phyloP scores from a whole-genome alignment of 1,140 invertebrate genomes.

The Calliphora vicina region DNA sequence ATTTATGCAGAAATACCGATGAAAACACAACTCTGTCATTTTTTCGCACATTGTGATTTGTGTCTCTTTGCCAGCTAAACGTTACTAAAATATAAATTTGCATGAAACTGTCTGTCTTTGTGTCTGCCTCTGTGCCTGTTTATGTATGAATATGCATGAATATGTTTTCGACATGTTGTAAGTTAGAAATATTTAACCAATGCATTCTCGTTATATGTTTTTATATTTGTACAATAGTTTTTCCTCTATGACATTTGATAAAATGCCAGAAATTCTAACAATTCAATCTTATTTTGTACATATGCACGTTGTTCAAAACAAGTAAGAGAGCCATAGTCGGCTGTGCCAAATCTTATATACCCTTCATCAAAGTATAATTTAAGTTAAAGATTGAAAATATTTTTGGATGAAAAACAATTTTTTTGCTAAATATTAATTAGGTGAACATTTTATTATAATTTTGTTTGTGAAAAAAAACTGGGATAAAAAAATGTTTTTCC shows the following conservation, averaged over 20 bases:
- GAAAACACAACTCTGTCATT: not conserved
- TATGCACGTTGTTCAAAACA: not conserved
- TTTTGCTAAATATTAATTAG: no score
- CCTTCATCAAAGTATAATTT: no score
- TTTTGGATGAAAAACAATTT: no score
- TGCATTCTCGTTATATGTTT: slow-evolving; percentile 3
- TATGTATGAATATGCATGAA: not conserved
- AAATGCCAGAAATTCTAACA: slow-evolving; percentile 58
- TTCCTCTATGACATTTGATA: slow-evolving; percentile 57
- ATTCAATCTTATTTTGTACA: slow-evolving; percentile 27
- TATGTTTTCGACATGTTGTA: slow-evolving; percentile 14
- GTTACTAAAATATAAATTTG: not conserved
- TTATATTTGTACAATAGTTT: not conserved
- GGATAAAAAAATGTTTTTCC: no score
- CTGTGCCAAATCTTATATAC: no score
- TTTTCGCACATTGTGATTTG: not conserved
- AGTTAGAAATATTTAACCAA: slow-evolving; percentile 23
- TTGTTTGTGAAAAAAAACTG: no score
- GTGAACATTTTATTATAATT: no score
- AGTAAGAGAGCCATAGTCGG: no score
- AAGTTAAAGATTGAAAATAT: no score
- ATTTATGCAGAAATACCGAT: not conserved
- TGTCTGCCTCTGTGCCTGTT: not conserved
- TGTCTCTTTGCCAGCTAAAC: not conserved
- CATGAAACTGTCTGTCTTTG: not conserved